phyloP scores from a whole-genome alignment of 2,888 invertebrate species.

The Pseudanteris insignis region DNA sequence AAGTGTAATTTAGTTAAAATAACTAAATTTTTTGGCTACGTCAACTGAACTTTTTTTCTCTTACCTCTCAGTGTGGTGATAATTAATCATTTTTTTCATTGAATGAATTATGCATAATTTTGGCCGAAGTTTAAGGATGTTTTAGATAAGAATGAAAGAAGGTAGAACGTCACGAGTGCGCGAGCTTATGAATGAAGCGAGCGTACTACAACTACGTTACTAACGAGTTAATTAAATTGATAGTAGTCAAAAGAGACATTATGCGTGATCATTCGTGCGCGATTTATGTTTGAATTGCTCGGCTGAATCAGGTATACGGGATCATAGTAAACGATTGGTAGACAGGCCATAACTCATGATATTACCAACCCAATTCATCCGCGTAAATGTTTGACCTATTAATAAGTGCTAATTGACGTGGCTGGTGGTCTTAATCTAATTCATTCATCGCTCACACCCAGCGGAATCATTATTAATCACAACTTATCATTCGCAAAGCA shows the following conservation, averaged over 20 bases:
- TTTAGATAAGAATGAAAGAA: no score
- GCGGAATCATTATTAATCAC: conserved; percentile 28
- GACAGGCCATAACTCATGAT: conserved; percentile 37
- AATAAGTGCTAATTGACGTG: conserved; percentile 54
- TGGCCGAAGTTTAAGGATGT: no score
- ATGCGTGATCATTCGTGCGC: conserved; percentile 54
- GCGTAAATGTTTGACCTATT: conserved; percentile 51
- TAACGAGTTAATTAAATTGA: conserved; percentile 38
- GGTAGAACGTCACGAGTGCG: no score
- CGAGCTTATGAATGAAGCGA: conserved; percentile 24
- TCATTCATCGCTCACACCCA: conserved; percentile 18
- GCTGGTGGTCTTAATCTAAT: conserved; percentile 44
- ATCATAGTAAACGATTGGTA: conserved; percentile 49
- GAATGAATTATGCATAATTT: no score
- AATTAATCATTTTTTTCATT: no score
- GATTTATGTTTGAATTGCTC: conserved; percentile 59
- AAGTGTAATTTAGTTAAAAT: no score
- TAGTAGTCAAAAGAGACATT: conserved; percentile 44
- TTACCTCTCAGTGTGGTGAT: no score
- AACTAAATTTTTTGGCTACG: no score
- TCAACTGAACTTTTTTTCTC: no score
- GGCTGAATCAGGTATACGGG: conserved; percentile 46
- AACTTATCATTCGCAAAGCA: conserved; percentile 14
- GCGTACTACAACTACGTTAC: conserved; percentile 26
- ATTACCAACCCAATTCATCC: conserved; percentile 34